Conservation (phyloP, 1,140 invertebrate species). For the Drosophila gunungcola region DNA sequence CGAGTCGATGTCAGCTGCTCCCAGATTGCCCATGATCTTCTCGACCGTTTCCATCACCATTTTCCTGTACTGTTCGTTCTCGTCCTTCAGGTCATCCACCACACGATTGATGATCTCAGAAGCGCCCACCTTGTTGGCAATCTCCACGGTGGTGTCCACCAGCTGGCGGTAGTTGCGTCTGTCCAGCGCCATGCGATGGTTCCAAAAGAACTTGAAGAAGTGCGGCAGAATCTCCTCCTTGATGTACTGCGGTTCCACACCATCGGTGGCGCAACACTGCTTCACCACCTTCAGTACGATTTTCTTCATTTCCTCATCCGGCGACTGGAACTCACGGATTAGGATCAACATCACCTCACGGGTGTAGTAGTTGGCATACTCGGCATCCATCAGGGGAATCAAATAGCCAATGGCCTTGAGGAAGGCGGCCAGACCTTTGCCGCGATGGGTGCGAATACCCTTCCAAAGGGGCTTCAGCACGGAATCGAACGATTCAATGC, state of each 20-base stretch:
- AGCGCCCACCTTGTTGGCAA: slow-evolving; percentile 99
- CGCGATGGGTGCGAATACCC: slow-evolving; percentile 98
- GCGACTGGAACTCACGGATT: slow-evolving; percentile 99
- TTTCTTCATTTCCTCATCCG: slow-evolving; percentile 99
- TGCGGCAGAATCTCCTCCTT: slow-evolving; percentile 99
- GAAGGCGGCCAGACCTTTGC: slow-evolving; percentile 99
- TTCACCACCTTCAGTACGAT: slow-evolving; percentile 99
- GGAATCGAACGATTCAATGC: slow-evolving; percentile 99
- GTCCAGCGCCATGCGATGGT: slow-evolving; percentile 99
- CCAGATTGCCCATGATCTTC: slow-evolving; percentile 98
- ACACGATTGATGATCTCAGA: slow-evolving; percentile 99
- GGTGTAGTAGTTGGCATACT: slow-evolving; percentile 99
- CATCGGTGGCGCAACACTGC: slow-evolving; percentile 99
- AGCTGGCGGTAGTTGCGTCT: slow-evolving; percentile 98
- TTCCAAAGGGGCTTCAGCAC: slow-evolving; percentile 99
- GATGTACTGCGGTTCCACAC: slow-evolving; percentile 99
- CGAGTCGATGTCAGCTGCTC: slow-evolving; percentile 98
- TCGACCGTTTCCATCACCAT: slow-evolving; percentile 99
- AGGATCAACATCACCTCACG: slow-evolving; percentile 99
- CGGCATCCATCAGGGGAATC: slow-evolving; percentile 99
- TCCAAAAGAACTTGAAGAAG: slow-evolving; percentile 99
- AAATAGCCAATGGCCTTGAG: slow-evolving; percentile 99
- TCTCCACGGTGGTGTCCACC: slow-evolving; percentile 99
- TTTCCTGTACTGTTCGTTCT: slow-evolving; percentile 99
- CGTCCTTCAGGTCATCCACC: slow-evolving; percentile 99